phyloP scores from a whole-genome alignment of 2,797 vertebrate genomes.

The Centroberyx gerrardi region DNA sequence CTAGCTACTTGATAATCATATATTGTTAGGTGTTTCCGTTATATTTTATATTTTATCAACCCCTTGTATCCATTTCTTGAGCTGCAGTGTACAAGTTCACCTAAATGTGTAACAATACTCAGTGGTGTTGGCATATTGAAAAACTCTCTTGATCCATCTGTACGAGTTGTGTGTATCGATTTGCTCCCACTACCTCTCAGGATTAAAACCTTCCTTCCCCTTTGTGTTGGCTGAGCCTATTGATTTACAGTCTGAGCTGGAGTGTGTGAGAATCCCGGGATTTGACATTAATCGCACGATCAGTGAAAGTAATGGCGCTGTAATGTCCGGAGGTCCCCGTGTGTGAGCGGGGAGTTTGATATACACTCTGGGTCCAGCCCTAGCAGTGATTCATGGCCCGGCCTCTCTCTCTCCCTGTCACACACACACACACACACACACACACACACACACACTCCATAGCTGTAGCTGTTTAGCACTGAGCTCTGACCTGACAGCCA shows the following conservation, averaged over 20 bases:
- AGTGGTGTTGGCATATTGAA: conserved; percentile 9
- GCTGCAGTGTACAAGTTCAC: background rate
- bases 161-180: conserved; percentile 29
- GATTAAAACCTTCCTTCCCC: background rate
- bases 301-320: conserved; percentile 22
- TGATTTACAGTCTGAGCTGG: conserved; percentile 35
- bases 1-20: no score
- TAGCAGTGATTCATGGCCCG: conserved; percentile 62
- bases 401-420: conserved; percentile 37
- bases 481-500: conserved; percentile 68
- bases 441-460: background rate
- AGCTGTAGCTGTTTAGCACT: conserved; percentile 58
- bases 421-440: background rate
- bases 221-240: conserved; percentile 24
- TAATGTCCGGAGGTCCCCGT: background rate
- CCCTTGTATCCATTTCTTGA: background rate
- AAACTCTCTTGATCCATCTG: conserved; percentile 8
- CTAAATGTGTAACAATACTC: background rate
- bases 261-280: conserved; percentile 21
- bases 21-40: no score
- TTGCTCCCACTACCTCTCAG: background rate
- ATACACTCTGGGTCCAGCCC: conserved; percentile 12
- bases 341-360: conserved; percentile 35
- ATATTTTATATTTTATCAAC: no score
- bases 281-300: conserved; percentile 25